phyloP scores from a whole-genome alignment of 2,797 vertebrate genomes.

The Enteromius viviparus region DNA sequence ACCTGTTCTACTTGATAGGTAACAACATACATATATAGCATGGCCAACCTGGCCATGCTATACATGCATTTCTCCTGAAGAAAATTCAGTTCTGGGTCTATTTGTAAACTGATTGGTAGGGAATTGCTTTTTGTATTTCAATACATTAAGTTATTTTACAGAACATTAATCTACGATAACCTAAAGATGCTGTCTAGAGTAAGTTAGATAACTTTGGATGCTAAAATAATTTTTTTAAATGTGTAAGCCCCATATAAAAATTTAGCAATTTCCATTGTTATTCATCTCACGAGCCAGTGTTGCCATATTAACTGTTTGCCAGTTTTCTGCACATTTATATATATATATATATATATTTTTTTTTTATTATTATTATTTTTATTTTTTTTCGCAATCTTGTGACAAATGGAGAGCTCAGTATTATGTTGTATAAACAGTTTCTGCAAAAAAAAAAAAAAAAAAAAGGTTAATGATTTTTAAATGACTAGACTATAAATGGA shows the following conservation, averaged over 20 bases:
- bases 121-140: background rate
- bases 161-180: background rate
- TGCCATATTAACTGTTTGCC: no score
- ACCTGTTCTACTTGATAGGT: background rate
- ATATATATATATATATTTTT: no score
- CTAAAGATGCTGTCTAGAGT: background rate
- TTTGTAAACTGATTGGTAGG: background rate
- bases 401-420: constrained; percentile 4
- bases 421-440: background rate
- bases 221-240: background rate
- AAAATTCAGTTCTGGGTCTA: background rate
- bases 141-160: background rate
- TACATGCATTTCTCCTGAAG: background rate
- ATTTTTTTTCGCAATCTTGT: background rate
- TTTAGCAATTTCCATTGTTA: no score
- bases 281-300: no score
- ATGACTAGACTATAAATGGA: background rate
- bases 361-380: no score
- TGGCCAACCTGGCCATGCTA: background rate
- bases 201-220: background rate
- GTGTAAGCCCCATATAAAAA: no score
- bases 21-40: no score
- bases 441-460: no score
- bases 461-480: background rate
- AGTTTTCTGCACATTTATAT: no score